Evolutionary conservation across 2,113 vertebrate species (phyloP).

Genomic region (Vulpes vulpes): DNA sequence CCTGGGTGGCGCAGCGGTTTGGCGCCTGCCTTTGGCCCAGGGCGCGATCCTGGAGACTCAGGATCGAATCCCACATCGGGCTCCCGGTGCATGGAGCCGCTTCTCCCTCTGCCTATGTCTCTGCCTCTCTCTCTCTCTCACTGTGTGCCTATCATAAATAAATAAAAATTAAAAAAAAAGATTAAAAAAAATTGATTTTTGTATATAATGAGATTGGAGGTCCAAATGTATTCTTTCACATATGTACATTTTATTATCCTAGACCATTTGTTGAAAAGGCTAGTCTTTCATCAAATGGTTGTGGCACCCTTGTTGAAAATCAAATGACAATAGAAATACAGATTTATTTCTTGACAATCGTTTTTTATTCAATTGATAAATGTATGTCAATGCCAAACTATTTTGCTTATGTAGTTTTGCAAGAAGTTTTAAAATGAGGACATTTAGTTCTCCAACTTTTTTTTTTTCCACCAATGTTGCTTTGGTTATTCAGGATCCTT

Average conservation of each 20-base stretch:
- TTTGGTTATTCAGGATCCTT: neutral
- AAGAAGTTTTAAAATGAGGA: neutral
- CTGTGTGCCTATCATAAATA: no score
- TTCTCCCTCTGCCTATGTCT: no score
- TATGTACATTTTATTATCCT: neutral
- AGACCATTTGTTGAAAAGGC: neutral
- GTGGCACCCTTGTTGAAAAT: neutral
- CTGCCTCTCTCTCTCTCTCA: no score
- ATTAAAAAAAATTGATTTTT: neutral
- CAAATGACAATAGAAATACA: neutral
- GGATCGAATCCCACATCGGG: no score
- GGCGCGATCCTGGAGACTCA: no score
- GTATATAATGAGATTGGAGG: neutral
- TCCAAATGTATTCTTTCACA: neutral
- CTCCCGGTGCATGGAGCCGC: no score
- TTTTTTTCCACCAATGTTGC: neutral
- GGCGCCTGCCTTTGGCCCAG: no score
- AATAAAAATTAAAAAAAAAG: no score
- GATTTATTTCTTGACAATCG: neutral
- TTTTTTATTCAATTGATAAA: neutral
- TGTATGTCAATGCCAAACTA: neutral
- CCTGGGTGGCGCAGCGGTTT: no score
- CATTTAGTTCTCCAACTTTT: neutral
- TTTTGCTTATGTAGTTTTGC: neutral
- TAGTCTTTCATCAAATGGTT: neutral